Evolutionary conservation across 2,113 vertebrate species (phyloP).

Genomic region (Erpornis zantholeuca): DNA sequence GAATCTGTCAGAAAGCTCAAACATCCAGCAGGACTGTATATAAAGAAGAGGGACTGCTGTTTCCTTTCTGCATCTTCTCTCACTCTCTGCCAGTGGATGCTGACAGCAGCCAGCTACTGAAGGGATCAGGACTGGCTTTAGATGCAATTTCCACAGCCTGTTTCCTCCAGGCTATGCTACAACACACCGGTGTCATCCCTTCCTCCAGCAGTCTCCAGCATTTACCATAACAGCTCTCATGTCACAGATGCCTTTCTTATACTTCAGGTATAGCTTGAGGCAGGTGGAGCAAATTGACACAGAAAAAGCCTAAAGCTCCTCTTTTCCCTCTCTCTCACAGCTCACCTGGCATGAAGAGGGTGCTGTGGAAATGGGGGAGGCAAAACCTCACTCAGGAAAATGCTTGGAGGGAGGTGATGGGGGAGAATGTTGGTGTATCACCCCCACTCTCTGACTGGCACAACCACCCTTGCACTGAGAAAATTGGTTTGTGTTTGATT

Average conservation of each 20-base stretch:
- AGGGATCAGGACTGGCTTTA: background rate
- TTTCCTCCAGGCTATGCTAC: background rate
- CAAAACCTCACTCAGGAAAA: background rate
- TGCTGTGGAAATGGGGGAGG: background rate
- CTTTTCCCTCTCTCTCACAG: background rate
- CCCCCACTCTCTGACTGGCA: background rate
- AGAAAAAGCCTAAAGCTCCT: background rate
- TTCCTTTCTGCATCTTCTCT: background rate
- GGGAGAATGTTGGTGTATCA: background rate
- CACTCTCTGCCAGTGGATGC: background rate
- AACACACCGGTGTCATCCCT: background rate
- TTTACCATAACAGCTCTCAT: background rate
- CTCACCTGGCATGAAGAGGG: background rate
- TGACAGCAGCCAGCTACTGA: background rate
- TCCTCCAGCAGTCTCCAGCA: background rate
- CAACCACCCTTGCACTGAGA: background rate
- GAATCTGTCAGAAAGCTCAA: background rate
- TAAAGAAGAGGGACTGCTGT: background rate
- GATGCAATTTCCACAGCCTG: background rate
- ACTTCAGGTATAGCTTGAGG: background rate
- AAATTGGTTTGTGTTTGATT: constrained; percentile 27
- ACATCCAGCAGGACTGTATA: background rate
- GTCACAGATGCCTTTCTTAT: background rate
- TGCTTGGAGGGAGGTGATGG: background rate
- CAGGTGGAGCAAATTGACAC: background rate